phyloP scores from a whole-genome alignment of 2,888 invertebrate genomes.

The Steromphala cineraria region DNA sequence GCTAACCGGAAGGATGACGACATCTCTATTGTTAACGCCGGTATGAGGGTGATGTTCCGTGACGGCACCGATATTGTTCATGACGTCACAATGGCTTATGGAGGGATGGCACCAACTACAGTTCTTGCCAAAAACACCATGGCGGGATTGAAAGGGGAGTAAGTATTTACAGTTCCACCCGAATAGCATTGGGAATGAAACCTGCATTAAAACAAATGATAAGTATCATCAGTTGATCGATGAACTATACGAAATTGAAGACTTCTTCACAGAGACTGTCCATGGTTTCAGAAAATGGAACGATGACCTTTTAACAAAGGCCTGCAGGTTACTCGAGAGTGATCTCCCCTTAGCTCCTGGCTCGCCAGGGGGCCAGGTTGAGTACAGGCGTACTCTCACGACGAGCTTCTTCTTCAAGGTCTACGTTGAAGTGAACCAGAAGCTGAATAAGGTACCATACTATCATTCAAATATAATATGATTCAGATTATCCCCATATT shows the following conservation, averaged over 20 bases:
- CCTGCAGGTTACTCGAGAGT: constrained; percentile 79
- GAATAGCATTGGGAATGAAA: too few relatives aligned
- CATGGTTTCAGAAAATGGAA: constrained; percentile 79
- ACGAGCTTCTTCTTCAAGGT: constrained; percentile 79
- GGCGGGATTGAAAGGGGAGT: constrained; percentile 77
- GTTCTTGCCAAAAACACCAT: constrained; percentile 84
- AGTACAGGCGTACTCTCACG: constrained; percentile 86
- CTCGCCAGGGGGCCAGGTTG: constrained; percentile 89
- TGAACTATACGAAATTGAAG: too few relatives aligned
- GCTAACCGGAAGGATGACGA: constrained; percentile 94
- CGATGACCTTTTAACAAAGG: constrained; percentile 80
- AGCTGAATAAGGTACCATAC: background rate
- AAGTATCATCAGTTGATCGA: too few relatives aligned
- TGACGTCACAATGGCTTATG: constrained; percentile 85
- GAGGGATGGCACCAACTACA: constrained; percentile 94
- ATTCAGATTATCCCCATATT: too few relatives aligned
- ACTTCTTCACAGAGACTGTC: too few relatives aligned
- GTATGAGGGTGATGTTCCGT: constrained; percentile 82
- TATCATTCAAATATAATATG: background rate
- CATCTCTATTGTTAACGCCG: constrained; percentile 94
- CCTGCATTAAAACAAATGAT: too few relatives aligned
- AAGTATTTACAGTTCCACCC: constrained; percentile 16
- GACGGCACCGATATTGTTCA: constrained; percentile 77
- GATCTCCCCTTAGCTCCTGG: constrained; percentile 86
- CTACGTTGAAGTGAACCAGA: constrained; percentile 64